Evolutionary conservation across 1,140 invertebrate species (phyloP).

Genomic region (Zaprionus gabonicus): DNA sequence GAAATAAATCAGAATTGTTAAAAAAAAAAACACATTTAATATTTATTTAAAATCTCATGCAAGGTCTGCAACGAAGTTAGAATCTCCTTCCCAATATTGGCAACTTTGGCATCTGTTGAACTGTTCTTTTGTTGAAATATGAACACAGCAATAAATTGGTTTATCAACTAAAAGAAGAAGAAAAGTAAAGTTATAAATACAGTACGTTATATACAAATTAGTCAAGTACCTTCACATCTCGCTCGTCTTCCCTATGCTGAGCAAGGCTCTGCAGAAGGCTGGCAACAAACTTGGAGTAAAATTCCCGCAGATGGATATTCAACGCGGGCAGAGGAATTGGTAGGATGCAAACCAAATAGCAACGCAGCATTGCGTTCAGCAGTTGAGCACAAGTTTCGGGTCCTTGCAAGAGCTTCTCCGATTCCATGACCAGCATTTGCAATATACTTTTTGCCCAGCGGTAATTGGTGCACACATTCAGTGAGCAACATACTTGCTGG

Average conservation of each 20-base stretch:
- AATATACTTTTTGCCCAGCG: conserved; percentile 68
- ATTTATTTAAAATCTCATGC: conserved; percentile 16
- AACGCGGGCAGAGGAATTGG: conserved; percentile 60
- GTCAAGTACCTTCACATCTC: conserved; percentile 32
- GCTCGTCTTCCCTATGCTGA: conserved; percentile 22
- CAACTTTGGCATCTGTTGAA: background rate
- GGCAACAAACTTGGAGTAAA: conserved; percentile 62
- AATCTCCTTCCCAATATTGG: conserved; percentile 21
- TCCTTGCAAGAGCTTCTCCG: conserved; percentile 58
- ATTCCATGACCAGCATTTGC: conserved; percentile 66
- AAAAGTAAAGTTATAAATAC: background rate
- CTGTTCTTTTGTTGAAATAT: conserved; percentile 41
- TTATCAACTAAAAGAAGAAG: conserved; percentile 33
- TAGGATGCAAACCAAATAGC: conserved; percentile 64
- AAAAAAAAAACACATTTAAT: background rate
- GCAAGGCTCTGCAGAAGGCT: conserved; percentile 50
- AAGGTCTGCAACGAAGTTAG: conserved; percentile 26
- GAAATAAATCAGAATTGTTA: background rate
- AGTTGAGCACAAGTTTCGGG: conserved; percentile 32
- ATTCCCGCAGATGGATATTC: conserved; percentile 49
- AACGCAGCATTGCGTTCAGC: conserved; percentile 48
- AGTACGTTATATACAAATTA: background rate
- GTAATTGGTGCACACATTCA: conserved; percentile 58
- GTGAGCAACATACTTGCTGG: conserved; percentile 35
- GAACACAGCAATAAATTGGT: conserved; percentile 51